Percentiles rank a stretch among this genome's conserved stretches.
phyloP scores from a whole-genome alignment of 2,797 vertebrate species.

The Premnoplex brunnescens region DNA sequence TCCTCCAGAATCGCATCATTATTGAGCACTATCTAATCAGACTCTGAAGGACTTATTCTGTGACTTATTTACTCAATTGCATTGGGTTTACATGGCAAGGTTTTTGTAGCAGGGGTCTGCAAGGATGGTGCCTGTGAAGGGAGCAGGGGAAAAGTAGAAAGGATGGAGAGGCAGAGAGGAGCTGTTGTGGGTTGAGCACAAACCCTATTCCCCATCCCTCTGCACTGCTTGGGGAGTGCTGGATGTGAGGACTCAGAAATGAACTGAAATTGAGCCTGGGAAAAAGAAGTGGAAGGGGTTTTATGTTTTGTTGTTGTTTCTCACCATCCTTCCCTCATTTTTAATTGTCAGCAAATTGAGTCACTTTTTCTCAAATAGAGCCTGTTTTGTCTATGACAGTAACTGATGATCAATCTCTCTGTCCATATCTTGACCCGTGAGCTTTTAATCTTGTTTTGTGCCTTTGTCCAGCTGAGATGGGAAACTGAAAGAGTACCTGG shows the following conservation, averaged over 20 bases:
- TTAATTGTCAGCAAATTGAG: neutral
- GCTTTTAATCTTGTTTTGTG: neutral
- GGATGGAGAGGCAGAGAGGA: accelerated
- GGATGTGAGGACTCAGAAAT: neutral
- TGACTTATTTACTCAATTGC: neutral
- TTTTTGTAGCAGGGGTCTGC: neutral
- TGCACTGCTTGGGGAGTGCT: neutral
- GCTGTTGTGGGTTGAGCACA: neutral
- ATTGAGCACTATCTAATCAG: neutral
- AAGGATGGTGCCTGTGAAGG: neutral
- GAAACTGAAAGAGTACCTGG: neutral
- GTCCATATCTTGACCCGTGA: neutral
- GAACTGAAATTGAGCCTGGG: neutral
- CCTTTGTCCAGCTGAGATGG: neutral
- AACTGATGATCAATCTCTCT: neutral
- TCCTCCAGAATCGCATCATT: neutral
- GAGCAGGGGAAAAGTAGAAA: neutral
- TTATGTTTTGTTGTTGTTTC: neutral
- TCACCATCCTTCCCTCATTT: neutral
- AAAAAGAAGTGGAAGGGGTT: neutral
- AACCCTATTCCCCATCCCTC: neutral
- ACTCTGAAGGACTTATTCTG: neutral
- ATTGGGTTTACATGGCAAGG: neutral
- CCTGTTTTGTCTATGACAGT: neutral
- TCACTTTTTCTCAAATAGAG: neutral